Conservation (phyloP, 2,888 invertebrate species). For the Lycia hirtaria region DNA sequence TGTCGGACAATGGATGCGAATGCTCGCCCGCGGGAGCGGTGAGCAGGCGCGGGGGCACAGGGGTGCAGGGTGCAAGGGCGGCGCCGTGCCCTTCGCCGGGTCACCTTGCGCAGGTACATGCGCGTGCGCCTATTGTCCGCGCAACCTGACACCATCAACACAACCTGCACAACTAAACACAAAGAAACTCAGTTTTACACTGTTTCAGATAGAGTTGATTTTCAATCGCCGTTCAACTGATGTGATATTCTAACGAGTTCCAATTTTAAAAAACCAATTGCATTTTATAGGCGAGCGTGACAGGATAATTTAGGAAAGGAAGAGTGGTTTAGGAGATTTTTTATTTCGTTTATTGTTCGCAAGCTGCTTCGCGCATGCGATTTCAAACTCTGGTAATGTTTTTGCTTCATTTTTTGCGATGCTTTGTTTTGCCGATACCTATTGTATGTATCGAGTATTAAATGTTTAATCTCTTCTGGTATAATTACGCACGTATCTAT, state of each 20-base stretch:
- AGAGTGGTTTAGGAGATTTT: slow-evolving; percentile 61
- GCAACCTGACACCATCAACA: slow-evolving; percentile 72
- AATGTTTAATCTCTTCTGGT: slow-evolving; percentile 69
- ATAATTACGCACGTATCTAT: slow-evolving; percentile 63
- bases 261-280: slow-evolving; percentile 80
- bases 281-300: slow-evolving; percentile 84
- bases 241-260: slow-evolving; percentile 73
- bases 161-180: slow-evolving; percentile 41
- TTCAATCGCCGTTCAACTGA: slow-evolving; percentile 20
- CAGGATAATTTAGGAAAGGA: slow-evolving; percentile 84
- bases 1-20: slow-evolving; percentile 75
- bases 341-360: slow-evolving; percentile 51
- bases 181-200: slow-evolving; percentile 33
- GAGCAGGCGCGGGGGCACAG: slow-evolving; percentile 50
- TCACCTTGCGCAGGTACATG: slow-evolving; percentile 82
- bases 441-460: slow-evolving; percentile 64
- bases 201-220: slow-evolving; percentile 22
- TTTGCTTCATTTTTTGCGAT: slow-evolving; percentile 64
- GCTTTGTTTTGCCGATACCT: slow-evolving; percentile 65
- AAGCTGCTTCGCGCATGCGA: slow-evolving; percentile 60
- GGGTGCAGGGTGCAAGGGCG: slow-evolving; percentile 69
- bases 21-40: slow-evolving; percentile 54
- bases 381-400: slow-evolving; percentile 56
- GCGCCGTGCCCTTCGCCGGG: slow-evolving; percentile 78
- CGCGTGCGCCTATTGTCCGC: slow-evolving; percentile 80